Base-by-base conservation (phyloP, 2,113 vertebrate species). In the Colaptes auratus region DNA sequence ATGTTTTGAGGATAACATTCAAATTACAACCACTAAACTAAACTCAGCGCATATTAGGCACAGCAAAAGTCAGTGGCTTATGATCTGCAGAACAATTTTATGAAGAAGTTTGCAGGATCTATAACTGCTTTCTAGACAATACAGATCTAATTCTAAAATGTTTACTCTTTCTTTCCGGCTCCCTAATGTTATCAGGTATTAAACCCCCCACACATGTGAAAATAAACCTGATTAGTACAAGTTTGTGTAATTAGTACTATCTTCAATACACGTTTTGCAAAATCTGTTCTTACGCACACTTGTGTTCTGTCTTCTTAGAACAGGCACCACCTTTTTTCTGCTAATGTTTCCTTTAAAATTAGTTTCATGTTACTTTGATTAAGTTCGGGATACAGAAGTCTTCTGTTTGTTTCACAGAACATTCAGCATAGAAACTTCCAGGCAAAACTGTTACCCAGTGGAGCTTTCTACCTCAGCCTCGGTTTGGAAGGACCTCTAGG, bases 401-500 rank as follows among this genome's bases (percentile, higher is more conserved):
- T 74, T 67, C 30, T 59, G 14, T 35, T 73, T 90, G 35, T 90
- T 78, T 75, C 53, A 85, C 15, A 25, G 28, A 82, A 59, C 1
- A 81, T 65, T 42, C 33, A 73, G 16, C 35, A 16, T 27, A 80
- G 85, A 80, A 56, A 48, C 19, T 82, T 60, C n/a, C 5, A 15
- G 9, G 81, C 55, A 64, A 63, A 82, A n/a, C 4, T 48, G 25
- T 12, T 31, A 42, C 27, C 24, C 28, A 2, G 30, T 2, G 27
- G 39, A 8, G 66, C 50, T 50, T 50, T 30, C 33, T 55, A 50
- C 30, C 18, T 70, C 89, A 84, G 42, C 35, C 74, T 77, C 91
- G 71, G 81, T 79, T 42, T 91, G 71, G 94, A 94, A 93, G 89
- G 92, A 96, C 92, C 81, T 92, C 84, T 94, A 95, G 89, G 74